Evolutionary conservation across 2,888 invertebrate genomes (phyloP).

Genomic region (Andrena hattorfiana): DNA sequence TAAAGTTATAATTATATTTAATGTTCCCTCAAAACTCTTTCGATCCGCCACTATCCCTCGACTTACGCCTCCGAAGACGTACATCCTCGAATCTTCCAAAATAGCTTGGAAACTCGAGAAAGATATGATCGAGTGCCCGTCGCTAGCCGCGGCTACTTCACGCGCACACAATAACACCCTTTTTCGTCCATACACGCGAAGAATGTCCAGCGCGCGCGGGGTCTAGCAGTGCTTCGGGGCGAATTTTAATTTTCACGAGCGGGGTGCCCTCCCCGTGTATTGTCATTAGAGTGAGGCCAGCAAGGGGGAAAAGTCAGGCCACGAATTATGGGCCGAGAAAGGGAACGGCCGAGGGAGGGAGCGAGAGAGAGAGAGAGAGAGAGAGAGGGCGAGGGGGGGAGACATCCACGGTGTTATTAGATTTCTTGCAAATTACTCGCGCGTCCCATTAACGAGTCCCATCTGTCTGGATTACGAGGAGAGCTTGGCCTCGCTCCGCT

Average conservation of each 20-base stretch:
- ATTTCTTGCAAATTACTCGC: slow-evolving; percentile 82
- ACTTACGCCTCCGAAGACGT: neutral
- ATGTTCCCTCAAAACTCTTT: neutral
- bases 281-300: slow-evolving; percentile 75
- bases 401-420: slow-evolving; percentile 76
- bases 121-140: neutral
- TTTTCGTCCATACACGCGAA: slow-evolving; percentile 23
- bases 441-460: slow-evolving; percentile 80
- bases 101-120: neutral
- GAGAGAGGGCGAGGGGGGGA: slow-evolving; percentile 28
- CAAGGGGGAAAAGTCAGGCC: slow-evolving; percentile 64
- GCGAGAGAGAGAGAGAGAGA: neutral
- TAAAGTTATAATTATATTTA: no score
- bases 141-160: slow-evolving; percentile 16
- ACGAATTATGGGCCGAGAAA: slow-evolving; percentile 69
- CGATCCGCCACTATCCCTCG: neutral
- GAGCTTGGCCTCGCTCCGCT: slow-evolving; percentile 61
- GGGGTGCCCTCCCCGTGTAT: slow-evolving; percentile 72
- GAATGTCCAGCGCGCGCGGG: slow-evolving; percentile 30
- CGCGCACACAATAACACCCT: slow-evolving; percentile 8
- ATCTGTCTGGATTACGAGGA: slow-evolving; percentile 80
- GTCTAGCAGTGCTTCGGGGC: slow-evolving; percentile 64
- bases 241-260: slow-evolving; percentile 78
- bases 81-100: neutral
- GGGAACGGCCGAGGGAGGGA: slow-evolving; percentile 16